Base-by-base conservation (phyloP, 2,113 vertebrate species). In the Bolborhynchus lineola region DNA sequence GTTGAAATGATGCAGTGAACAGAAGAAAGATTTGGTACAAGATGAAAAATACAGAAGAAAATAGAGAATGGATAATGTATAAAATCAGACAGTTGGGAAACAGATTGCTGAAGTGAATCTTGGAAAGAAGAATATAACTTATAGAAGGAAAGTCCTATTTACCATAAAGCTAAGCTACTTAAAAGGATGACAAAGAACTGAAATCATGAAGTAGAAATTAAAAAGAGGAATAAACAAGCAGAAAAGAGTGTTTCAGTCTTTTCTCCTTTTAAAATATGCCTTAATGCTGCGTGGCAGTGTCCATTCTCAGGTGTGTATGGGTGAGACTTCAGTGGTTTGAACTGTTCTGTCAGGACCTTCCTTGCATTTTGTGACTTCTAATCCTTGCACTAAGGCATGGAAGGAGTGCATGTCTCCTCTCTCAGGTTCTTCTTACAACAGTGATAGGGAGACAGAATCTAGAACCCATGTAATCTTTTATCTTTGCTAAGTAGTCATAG, bases 381-480 rank as follows among this genome's bases (percentile, higher is more conserved):
- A 44, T 33, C 35, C 55, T 68, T 55, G 31, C 35, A 39, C 4
- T 49, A 77, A 69, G 39, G 44, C 12, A 31, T 0, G 1, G 37
- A 29, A 42, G 31, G 18, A 37, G 29, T 3, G 0, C 0, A 1
- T 64, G 39, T 25, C 8, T 15, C 28, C 25, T 23, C 53, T 81
- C 16, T 49, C 19, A 28, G 23, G 29, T 69, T 59, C 21, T 55
- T 71, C 46, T 75, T 69, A 39, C 5, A 60, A 28, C 46, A 33
- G 24, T 35, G 31, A 23, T 44, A 39, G 52, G 29, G 41, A 77
- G 24, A 39, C 10, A 23, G 31, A 83, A 71, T 67, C 35, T 86
- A 41, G 47, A 72, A 67, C 33, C 31, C 4, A 4, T 67, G 72
- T 59, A 14, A 64, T 67, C 24, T 76, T 50, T 47, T 37, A 3